phyloP scores from a whole-genome alignment of 2,888 invertebrate species.

The Germaria angustata region DNA sequence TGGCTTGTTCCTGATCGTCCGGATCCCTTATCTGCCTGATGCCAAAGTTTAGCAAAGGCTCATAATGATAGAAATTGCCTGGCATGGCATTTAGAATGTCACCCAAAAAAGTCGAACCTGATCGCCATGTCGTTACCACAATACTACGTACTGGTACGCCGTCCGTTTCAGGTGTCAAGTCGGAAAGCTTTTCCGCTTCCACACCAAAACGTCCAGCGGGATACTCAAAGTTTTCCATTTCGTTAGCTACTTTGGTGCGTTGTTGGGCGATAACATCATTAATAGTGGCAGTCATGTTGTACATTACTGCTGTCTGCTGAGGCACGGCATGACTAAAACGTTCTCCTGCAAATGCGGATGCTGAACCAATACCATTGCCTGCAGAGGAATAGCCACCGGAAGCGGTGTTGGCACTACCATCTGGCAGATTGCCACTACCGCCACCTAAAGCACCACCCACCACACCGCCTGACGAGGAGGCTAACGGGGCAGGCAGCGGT shows the following conservation, averaged over 20 bases:
- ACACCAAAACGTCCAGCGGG: slow-evolving; percentile 82
- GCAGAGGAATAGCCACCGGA: slow-evolving; percentile 63
- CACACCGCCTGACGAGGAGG: slow-evolving; percentile 66
- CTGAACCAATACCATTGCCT: slow-evolving; percentile 67
- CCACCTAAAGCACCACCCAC: slow-evolving; percentile 62
- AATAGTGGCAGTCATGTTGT: slow-evolving; percentile 81
- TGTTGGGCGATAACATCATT: slow-evolving; percentile 83
- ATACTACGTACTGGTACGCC: slow-evolving; percentile 88
- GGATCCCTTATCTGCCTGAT: slow-evolving; percentile 90
- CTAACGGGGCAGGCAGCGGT: slow-evolving; percentile 74
- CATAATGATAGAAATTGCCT: slow-evolving; percentile 94
- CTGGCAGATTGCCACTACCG: slow-evolving; percentile 38
- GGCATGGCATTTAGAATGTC: slow-evolving; percentile 91
- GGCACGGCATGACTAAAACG: slow-evolving; percentile 66
- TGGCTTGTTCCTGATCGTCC: slow-evolving; percentile 85
- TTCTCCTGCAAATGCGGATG: slow-evolving; percentile 67
- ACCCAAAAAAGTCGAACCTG: slow-evolving; percentile 94
- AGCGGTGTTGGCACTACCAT: slow-evolving; percentile 43
- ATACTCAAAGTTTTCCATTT: slow-evolving; percentile 84
- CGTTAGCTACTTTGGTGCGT: slow-evolving; percentile 81
- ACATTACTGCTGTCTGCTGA: slow-evolving; percentile 68
- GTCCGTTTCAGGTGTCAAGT: slow-evolving; percentile 84
- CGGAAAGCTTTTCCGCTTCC: slow-evolving; percentile 83
- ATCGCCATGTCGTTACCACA: slow-evolving; percentile 93
- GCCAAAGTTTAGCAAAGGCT: slow-evolving; percentile 90